Conservation (phyloP, 2,888 invertebrate genomes). For the Temnothorax ravouxi region DNA sequence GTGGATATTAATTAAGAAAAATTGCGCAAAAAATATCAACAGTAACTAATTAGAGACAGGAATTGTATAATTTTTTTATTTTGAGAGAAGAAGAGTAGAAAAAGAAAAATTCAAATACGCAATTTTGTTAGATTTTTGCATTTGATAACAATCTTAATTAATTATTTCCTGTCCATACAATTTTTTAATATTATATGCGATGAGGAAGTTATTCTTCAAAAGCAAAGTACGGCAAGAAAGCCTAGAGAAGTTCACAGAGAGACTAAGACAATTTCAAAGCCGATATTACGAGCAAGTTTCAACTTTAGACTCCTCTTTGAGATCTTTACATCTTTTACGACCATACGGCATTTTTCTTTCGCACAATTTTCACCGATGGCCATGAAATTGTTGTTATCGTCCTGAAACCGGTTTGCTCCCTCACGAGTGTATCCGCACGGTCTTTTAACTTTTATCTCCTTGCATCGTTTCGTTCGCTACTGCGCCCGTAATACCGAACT, state of each 20-base stretch:
- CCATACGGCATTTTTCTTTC: slow-evolving; percentile 64
- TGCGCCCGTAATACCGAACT: slow-evolving; percentile 33
- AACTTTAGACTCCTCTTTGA: slow-evolving; percentile 25
- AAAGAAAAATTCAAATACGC: slow-evolving; percentile 36
- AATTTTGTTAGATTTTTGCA: slow-evolving; percentile 9
- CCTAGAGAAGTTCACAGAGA: background rate
- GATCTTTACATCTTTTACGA: slow-evolving; percentile 60
- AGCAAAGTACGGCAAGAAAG: background rate
- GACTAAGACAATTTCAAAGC: slow-evolving; percentile 44
- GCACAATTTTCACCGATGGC: slow-evolving; percentile 71
- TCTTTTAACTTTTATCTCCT: slow-evolving; percentile 49
- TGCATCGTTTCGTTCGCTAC: slow-evolving; percentile 40
- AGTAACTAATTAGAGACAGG: slow-evolving; percentile 71
- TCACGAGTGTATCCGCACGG: slow-evolving; percentile 23
- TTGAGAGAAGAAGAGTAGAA: slow-evolving; percentile 35
- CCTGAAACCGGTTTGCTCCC: slow-evolving; percentile 67
- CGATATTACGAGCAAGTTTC: slow-evolving; percentile 8
- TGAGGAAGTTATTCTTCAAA: background rate
- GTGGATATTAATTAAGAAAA: slow-evolving; percentile 80
- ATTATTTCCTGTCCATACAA: slow-evolving; percentile 43
- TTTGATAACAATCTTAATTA: slow-evolving; percentile 45
- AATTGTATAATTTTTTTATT: slow-evolving; percentile 56
- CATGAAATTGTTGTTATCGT: slow-evolving; percentile 71
- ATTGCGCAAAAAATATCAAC: slow-evolving; percentile 73
- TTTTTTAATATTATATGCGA: slow-evolving; percentile 46